Base-by-base conservation (phyloP, 2,113 vertebrate genomes). In the Xenopus tropicalis region DNA sequence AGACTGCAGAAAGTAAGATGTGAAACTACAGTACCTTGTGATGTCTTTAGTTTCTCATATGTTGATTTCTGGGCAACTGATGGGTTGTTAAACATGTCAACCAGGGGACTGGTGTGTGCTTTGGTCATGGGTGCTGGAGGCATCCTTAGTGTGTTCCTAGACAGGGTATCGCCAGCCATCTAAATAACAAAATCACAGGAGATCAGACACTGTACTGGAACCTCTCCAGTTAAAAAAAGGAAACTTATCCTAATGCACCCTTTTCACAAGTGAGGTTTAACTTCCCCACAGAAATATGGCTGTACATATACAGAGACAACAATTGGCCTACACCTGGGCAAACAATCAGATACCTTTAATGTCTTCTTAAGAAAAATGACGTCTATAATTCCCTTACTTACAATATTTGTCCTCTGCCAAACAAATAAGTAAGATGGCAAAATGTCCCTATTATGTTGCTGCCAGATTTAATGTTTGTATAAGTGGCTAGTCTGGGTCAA, bases 81-180 rank as follows among this genome's bases (percentile, higher is more conserved):
- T 58, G 90, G 94, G 69, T 87, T 85, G 80, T 84, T 93, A 78
- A 99, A 99, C 94, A 99, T 96, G 29, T 93, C 93, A 3, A 91
- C 93, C 1, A 99, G 83, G 0, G 95, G 97, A 23, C 96, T 96
- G 0, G 88, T 91, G 10, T 90, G 93, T 0, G 93, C 93, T 83
- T 87, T 96, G 57, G 87, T 83, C 0, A 84, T 70, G 1, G 96
- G 94, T 0, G 94, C 96, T 0, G 95, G 95, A 13, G 95, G 96
- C 72, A 94, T 91, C 68, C 83, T 89, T 24, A 84, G 24, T 1
- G 85, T 69, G 4, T 81, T 82, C 65, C 87, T 84, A 17, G 80
- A 72, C 8, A 83, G 74, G 44, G 85, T 77, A 44, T 88, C 83
- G 48, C 52, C 25, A 24, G 19, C 24, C 24, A 69, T 62, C 66